Evolutionary conservation across 2,888 invertebrate species (phyloP), one percentile per base, ranked within the genome.

Genomic region (Slavum lentiscoides): DNA sequence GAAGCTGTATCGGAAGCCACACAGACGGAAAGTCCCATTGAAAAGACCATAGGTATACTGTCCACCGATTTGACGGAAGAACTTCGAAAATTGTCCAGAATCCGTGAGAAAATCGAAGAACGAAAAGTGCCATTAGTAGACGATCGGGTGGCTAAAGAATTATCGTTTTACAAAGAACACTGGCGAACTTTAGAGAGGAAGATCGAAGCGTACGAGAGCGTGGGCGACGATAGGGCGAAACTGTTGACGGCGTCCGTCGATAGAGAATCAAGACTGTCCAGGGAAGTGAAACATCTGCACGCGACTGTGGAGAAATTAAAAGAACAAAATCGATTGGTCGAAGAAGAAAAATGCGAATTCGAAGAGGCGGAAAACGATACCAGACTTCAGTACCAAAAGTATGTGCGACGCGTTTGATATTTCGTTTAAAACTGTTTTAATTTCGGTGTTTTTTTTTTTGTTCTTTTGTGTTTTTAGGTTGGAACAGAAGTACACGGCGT

Each of bases 281-380:
- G 87, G 62, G 85, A 88, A 82, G 86, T 89, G 2, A 87, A 87
- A 83, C 87, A 88, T 73, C 85, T 89, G 58, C 86, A 85, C 2
- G 87, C 88, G 76, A 86, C 87, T n/a, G 88, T 91, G 73, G 87
- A 88, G 83, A 89, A 88, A 85, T 88, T 92, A 84, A 88, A 90
- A 85, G 88, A 89, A 69, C 90, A 91, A 84, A 91, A 91, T 86
- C 89, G 89, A 82, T 87, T 88, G 84, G 87, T 92, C 84, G 92
- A 92, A 85, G 92, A 92, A 85, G 92, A 92, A 85, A 90, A 91
- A 86, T 91, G 92, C 85, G 92, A 92, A 86, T 88, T 92, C 83
- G 92, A 92, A 87, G 92, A 92, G 86, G 91, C 91, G 49, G 92
- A 92, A 87, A 92, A 92, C 88, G 92, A 92, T 84, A 91, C 91